Evolutionary conservation across 2,888 invertebrate genomes (phyloP).

Genomic region (Suillia variegata): DNA sequence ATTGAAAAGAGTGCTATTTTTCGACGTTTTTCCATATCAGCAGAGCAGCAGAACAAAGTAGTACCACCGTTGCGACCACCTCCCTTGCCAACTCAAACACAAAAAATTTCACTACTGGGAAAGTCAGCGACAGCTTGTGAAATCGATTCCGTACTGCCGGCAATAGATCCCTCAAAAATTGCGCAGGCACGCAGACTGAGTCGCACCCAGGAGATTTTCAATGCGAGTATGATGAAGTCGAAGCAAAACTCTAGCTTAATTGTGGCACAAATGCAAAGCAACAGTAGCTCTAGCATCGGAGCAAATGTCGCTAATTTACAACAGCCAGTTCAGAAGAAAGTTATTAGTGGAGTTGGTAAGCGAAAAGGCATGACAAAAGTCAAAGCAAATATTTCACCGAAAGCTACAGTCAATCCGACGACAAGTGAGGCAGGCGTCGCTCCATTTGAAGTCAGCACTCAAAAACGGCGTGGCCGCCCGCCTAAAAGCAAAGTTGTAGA

Average conservation of each 20-base stretch:
- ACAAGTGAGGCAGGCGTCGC: background rate
- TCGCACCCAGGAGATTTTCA: constrained; percentile 42
- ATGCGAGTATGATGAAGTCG: constrained; percentile 38
- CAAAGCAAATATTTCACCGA: too few species aligned
- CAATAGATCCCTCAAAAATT: constrained; percentile 25
- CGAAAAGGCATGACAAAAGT: background rate
- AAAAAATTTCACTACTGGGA: constrained; percentile 9
- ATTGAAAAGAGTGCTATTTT: constrained; percentile 46
- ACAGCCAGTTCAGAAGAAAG: too few species aligned
- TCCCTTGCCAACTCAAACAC: constrained; percentile 30
- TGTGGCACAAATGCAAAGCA: constrained; percentile 51
- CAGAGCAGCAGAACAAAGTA: constrained; percentile 37
- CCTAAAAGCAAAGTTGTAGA: constrained; percentile 26
- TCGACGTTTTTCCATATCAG: constrained; percentile 45
- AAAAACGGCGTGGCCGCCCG: constrained; percentile 45
- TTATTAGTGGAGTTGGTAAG: background rate
- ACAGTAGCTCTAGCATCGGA: constrained; percentile 1
- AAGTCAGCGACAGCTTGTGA: constrained; percentile 21
- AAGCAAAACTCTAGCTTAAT: constrained; percentile 48
- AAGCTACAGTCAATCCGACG: too few species aligned
- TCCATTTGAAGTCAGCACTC: background rate
- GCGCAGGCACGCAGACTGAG: constrained; percentile 35
- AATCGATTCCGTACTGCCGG: constrained; percentile 5
- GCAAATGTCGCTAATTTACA: too few species aligned
- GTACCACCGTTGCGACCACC: constrained; percentile 33